These are phyloP conservation scores for Microctenopoma lineatum DNA, from an alignment of 2,797 vertebrate genomes.

Conservation along the genomic window DNA sequence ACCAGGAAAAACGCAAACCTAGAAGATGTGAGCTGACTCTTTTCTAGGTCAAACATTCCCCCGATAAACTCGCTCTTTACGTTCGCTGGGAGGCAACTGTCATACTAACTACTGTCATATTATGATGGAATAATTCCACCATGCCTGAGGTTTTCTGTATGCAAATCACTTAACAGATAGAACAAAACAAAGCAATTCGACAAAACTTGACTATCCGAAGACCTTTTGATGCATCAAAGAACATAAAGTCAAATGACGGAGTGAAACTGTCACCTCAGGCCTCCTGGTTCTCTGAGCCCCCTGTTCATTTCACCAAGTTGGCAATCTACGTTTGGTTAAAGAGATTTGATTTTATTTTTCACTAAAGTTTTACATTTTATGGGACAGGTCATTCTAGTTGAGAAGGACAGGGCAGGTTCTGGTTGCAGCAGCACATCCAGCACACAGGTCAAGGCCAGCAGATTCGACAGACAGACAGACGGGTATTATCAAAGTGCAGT, in stretches of 20 bases:
- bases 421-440: conserved; percentile 4
- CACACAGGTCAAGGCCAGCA: not conserved
- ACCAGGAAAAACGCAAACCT: not conserved
- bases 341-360: not conserved
- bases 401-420: conserved; percentile 11
- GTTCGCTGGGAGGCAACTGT: conserved; percentile 8
- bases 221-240: not conserved
- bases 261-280: not conserved
- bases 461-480: conserved; percentile 33
- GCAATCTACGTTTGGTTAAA: not conserved
- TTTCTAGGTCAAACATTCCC: conserved; percentile 27
- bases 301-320: not conserved
- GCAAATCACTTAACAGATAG: not conserved
- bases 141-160: not conserved
- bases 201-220: not conserved
- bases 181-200: not conserved
- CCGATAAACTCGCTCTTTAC: conserved; percentile 25
- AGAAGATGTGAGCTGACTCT: conserved; percentile 8
- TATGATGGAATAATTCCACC: not conserved
- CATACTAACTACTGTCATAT: not conserved
- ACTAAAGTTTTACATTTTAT: not conserved
- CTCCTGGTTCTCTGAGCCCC: not conserved
- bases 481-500: not conserved
- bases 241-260: not conserved
- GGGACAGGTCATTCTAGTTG: conserved; percentile 39